Conservation (phyloP, 2,888 invertebrate species). For the Cheilosia impressa region DNA sequence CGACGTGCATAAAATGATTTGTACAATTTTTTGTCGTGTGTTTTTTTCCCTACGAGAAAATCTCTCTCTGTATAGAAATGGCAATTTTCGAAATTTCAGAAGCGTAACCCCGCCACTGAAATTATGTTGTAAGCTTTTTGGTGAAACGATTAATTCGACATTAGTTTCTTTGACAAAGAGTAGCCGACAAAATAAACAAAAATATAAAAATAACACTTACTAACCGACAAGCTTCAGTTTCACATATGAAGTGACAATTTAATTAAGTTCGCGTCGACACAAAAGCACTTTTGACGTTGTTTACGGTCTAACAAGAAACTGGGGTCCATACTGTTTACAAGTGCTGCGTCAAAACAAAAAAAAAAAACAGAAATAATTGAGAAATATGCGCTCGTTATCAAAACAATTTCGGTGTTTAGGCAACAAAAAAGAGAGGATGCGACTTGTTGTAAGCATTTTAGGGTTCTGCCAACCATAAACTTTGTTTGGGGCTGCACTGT, state of each 20-base stretch:
- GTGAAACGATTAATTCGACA: slow-evolving; percentile 68
- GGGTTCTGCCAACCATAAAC: slow-evolving; percentile 45
- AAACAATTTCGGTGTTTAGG: slow-evolving; percentile 19
- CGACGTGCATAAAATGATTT: slow-evolving; percentile 67
- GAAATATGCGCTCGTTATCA: slow-evolving; percentile 39
- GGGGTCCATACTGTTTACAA: slow-evolving; percentile 36
- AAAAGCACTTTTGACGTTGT: slow-evolving; percentile 29
- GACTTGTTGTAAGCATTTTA: slow-evolving; percentile 23
- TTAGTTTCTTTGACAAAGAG: slow-evolving; percentile 51
- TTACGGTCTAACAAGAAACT: slow-evolving; percentile 62
- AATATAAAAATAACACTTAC: slow-evolving; percentile 9
- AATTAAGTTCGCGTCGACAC: slow-evolving; percentile 56
- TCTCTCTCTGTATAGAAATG: slow-evolving; percentile 32
- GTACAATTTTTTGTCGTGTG: background rate
- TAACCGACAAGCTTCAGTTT: slow-evolving; percentile 41
- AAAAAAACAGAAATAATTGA: slow-evolving; percentile 14
- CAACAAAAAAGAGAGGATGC: slow-evolving; percentile 26
- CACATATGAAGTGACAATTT: slow-evolving; percentile 74
- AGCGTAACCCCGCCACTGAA: slow-evolving; percentile 63
- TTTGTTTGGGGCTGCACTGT: slow-evolving; percentile 1
- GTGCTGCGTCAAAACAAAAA: slow-evolving; percentile 10
- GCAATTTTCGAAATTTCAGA: slow-evolving; percentile 70
- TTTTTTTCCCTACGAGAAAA: background rate
- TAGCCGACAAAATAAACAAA: background rate
- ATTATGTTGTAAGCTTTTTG: slow-evolving; percentile 71